Percentiles rank a stretch among this genome's conserved stretches.
Conservation (phyloP, 2,888 invertebrate genomes). For the Andrena marginata region DNA sequence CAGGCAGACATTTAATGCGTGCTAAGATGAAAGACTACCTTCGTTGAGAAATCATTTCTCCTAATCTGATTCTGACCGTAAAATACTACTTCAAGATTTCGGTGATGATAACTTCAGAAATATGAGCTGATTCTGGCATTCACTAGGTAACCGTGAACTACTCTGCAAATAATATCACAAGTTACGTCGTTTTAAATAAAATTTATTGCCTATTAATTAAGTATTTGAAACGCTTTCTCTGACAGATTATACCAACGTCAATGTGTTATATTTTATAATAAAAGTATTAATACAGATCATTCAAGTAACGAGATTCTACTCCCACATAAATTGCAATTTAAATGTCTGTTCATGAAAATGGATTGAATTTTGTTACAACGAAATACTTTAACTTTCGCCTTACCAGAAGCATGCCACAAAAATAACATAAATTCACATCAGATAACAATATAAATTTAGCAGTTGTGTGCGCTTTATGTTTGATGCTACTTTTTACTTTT, state of each 20-base stretch:
- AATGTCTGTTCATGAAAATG: background rate
- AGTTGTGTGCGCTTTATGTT: background rate
- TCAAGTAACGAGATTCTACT: background rate
- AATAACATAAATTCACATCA: background rate
- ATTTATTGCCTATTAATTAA: slow-evolving; percentile 15
- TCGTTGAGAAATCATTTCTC: background rate
- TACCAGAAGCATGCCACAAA: background rate
- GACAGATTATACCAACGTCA: background rate
- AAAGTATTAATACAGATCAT: background rate
- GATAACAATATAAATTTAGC: background rate
- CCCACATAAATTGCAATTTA: background rate
- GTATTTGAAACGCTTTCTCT: background rate
- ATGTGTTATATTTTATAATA: background rate
- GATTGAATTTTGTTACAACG: background rate
- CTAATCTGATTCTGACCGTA: background rate
- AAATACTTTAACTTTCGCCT: slow-evolving; percentile 2
- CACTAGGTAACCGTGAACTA: background rate
- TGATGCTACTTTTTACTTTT: background rate
- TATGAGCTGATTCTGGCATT: background rate
- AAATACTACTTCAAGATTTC: slow-evolving; percentile 13
- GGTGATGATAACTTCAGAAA: background rate
- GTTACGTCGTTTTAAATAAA: background rate
- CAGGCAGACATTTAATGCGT: background rate
- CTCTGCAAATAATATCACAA: background rate
- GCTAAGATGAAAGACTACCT: slow-evolving; percentile 4